Evolutionary conservation across 1,140 invertebrate genomes (phyloP).

Genomic region (Orchesella cincta): DNA sequence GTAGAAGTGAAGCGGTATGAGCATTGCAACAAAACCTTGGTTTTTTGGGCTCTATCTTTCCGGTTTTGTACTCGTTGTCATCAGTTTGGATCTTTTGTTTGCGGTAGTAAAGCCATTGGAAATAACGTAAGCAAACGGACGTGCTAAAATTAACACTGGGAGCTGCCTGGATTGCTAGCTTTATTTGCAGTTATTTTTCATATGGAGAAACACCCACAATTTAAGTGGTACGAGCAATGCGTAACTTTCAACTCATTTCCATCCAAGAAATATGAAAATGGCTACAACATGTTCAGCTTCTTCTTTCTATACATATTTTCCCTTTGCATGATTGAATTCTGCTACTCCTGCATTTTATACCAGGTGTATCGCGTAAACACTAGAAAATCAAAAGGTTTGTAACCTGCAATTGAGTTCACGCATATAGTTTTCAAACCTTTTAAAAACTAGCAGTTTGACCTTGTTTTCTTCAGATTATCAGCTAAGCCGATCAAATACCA

Average conservation of each 20-base stretch:
- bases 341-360: constrained; percentile 78
- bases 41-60: constrained; percentile 83
- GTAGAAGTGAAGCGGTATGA: no score
- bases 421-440: no score
- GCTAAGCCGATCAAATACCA: constrained; percentile 56
- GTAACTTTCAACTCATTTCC: constrained; percentile 74
- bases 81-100: constrained; percentile 82
- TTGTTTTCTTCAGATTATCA: background rate
- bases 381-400: background rate
- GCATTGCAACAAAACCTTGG: no score
- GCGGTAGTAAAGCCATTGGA: constrained; percentile 78
- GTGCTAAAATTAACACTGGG: constrained; percentile 73
- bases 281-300: constrained; percentile 77
- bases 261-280: constrained; percentile 67
- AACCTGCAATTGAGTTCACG: background rate
- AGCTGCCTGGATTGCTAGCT: constrained; percentile 74
- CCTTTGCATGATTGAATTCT: constrained; percentile 78
- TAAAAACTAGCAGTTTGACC: background rate
- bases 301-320: constrained; percentile 82
- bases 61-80: constrained; percentile 82
- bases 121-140: constrained; percentile 67
- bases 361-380: constrained; percentile 64
- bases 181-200: constrained; percentile 82
- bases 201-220: constrained; percentile 72
- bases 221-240: constrained; percentile 78